These are phyloP conservation scores for Antechinus flavipes DNA, from an alignment of 2,113 vertebrate genomes.

Conservation along the genomic window DNA sequence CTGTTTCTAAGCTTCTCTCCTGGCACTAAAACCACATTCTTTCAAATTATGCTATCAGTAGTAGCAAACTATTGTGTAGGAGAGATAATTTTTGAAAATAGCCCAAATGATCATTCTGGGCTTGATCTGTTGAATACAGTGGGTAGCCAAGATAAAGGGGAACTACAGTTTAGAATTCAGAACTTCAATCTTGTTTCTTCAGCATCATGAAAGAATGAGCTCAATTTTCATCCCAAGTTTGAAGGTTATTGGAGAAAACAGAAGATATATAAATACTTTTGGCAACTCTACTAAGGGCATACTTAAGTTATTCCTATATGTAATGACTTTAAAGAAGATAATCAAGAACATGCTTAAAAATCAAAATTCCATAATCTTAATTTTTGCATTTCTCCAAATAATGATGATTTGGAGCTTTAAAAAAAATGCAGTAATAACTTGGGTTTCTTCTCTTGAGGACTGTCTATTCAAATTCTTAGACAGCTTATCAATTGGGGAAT, in stretches of 20 bases:
- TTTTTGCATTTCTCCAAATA: neutral
- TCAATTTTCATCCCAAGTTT: neutral
- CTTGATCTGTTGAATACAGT: neutral
- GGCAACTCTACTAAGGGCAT: neutral
- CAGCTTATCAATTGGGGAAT: neutral
- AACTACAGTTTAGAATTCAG: neutral
- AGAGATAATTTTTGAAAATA: neutral
- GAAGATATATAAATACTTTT: neutral
- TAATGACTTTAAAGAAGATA: neutral
- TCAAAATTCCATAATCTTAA: neutral
- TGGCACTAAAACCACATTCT: neutral
- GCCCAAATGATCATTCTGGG: neutral
- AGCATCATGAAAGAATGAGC: neutral
- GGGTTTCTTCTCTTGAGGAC: neutral
- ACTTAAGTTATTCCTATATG: neutral
- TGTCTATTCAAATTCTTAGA: neutral
- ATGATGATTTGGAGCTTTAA: neutral
- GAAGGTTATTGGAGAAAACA: neutral
- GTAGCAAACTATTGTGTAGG: neutral
- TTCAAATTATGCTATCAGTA: neutral
- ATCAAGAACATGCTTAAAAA: neutral
- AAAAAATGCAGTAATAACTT: neutral
- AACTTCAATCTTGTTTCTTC: neutral
- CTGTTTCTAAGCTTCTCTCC: neutral
- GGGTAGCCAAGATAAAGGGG: neutral